A percentile compares a stretch with the other conserved stretches of the same genome.
These are phyloP conservation scores for Cyprinodon variegatus DNA, from an alignment of 2,113 vertebrate species.

Conservation along the genomic window DNA sequence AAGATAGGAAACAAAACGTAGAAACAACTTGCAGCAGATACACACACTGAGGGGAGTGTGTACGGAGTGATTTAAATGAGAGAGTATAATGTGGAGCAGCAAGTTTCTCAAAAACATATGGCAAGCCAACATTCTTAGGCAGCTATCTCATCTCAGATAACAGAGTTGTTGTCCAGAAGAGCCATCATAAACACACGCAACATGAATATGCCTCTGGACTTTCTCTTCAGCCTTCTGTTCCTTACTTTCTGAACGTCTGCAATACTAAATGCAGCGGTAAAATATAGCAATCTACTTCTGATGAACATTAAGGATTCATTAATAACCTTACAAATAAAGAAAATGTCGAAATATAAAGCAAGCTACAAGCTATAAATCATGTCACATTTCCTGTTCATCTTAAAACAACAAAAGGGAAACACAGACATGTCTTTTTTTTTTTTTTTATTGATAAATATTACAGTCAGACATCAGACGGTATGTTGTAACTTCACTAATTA, in stretches of 20 bases:
- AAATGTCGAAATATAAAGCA: neutral
- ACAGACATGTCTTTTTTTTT: conserved; percentile 1
- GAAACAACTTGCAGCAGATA: neutral
- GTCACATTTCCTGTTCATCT: neutral
- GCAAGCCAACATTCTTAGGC: conserved; percentile 44
- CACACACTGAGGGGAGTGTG: neutral
- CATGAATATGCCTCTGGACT: conserved; percentile 27
- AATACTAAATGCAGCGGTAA: conserved; percentile 20
- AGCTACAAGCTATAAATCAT: neutral
- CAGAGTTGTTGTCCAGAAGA: conserved; percentile 54
- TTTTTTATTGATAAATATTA: conserved; percentile 44
- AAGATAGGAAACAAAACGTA: neutral
- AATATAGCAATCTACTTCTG: neutral
- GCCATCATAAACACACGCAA: conserved; percentile 63
- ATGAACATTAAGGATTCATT: neutral
- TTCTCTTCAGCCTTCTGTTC: conserved; percentile 2
- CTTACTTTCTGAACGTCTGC: conserved; percentile 10
- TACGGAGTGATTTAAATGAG: too few species aligned
- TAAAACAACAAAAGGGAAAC: conserved; percentile 2
- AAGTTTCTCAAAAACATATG: conserved; percentile 47
- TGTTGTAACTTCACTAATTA: conserved; percentile 69
- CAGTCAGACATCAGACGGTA: conserved; percentile 47
- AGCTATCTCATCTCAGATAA: conserved; percentile 72
- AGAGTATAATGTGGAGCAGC: conserved; percentile 17
- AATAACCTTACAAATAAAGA: neutral